Conservation (phyloP, 1,140 invertebrate genomes). For the Artemia franciscana region DNA sequence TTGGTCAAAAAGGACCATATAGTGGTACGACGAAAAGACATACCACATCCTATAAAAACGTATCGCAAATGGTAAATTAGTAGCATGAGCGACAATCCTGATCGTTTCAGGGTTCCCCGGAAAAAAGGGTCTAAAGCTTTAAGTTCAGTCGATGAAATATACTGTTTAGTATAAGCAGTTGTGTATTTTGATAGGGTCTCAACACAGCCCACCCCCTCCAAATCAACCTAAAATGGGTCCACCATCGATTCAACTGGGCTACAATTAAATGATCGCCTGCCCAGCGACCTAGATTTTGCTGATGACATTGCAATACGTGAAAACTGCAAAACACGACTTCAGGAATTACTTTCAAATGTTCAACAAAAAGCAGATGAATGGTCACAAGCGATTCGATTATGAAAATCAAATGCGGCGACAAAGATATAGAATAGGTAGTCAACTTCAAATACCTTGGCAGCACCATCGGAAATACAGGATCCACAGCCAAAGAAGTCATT, state of each 20-base stretch:
- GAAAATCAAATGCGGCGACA: not conserved
- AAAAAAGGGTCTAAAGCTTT: too few species aligned
- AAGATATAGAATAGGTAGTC: not conserved
- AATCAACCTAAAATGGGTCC: too few species aligned
- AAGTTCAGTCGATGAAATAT: too few species aligned
- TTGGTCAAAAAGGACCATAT: too few species aligned
- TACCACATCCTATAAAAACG: too few species aligned
- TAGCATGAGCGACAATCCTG: too few species aligned
- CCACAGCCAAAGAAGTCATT: not conserved
- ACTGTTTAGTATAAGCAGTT: too few species aligned
- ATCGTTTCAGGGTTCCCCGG: too few species aligned
- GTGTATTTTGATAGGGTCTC: too few species aligned
- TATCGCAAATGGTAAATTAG: too few species aligned
- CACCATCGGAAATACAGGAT: not conserved
- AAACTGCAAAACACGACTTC: not conserved
- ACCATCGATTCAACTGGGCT: not conserved
- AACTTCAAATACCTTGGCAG: not conserved
- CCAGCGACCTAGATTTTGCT: not conserved
- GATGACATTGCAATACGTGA: not conserved
- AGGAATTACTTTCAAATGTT: not conserved
- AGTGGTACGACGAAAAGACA: too few species aligned
- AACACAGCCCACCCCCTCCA: too few species aligned
- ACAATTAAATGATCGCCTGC: not conserved
- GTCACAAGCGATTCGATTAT: not conserved
- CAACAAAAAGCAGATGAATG: not conserved